Base-by-base conservation (phyloP, 2,113 vertebrate genomes). In the Anarrhichthys ocellatus region DNA sequence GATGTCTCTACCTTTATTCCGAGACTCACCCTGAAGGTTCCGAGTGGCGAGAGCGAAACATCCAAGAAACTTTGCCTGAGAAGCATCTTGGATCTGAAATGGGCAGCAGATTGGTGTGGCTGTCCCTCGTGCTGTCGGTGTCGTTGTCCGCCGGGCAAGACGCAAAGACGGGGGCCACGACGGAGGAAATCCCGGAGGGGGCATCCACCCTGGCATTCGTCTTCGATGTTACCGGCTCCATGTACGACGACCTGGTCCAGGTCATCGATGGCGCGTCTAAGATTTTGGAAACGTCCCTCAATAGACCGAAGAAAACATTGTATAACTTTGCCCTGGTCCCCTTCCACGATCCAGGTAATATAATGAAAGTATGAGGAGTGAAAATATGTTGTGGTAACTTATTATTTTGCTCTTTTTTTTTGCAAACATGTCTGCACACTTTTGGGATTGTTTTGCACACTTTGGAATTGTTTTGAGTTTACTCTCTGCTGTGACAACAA, bases 191-290 rank as follows among this genome's bases (percentile, higher is more conserved):
- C 81, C 97, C 98, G 1, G 96, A 99, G 89, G 98, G 97, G 46
- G 97, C 98, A 56, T 99, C 98, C 77, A 99, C 98, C 58, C 92
- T 99, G 91, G 96, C 98, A 0, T 99, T 99, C 91, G 98, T 99
- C n/a, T 99, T 99, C 72, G 98, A 99, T 85, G 98, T 99, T 44
- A 99, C 98, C 52, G 98, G 98, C 22, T 99, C 98, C 92, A 99
- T 99, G 98, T 99, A 99, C 73, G 98, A 99, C 76, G 98, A 99
- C 83, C 88, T 99, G 86, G 97, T 99, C 75, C 98, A 99, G 91
- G 98, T 99, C 7, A 98, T 99, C 69, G 98, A 99, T 83, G 98
- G 98, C 4, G 98, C 98, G 3, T 99, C 98, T 79, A 99, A 99
- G 93, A 99, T 99, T 66, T 80, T 99, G 94, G 98, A 99, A 76